Conservation (phyloP, 2,888 invertebrate genomes). For the Melolontha melolontha region DNA sequence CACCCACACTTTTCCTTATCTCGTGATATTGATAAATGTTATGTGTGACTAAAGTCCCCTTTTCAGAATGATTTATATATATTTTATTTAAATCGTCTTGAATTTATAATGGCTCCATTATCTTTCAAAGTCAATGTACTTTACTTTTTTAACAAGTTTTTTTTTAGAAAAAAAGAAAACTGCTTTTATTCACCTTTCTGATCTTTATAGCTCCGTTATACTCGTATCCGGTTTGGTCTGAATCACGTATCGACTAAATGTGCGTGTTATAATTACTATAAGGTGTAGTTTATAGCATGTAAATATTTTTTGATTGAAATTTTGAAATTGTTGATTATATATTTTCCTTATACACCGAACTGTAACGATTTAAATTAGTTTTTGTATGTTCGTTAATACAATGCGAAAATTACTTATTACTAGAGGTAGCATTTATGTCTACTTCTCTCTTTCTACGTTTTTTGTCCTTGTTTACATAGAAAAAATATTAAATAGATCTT, state of each 20-base stretch:
- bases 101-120: constrained; percentile 16
- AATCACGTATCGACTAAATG: background rate
- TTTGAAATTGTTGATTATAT: background rate
- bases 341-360: too few species aligned
- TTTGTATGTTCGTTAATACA: too few species aligned
- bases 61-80: constrained; percentile 4
- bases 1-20: constrained; percentile 32
- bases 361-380: too few species aligned
- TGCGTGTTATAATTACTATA: background rate
- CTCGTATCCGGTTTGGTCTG: background rate
- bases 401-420: too few species aligned
- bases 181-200: constrained; percentile 9
- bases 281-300: background rate
- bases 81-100: constrained; percentile 9
- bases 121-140: too few species aligned
- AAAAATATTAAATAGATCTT: too few species aligned
- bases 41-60: constrained; percentile 21
- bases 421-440: too few species aligned
- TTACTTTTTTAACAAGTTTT: too few species aligned
- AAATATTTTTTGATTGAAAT: background rate
- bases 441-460: too few species aligned
- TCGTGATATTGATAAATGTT: constrained; percentile 17
- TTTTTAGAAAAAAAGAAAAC: background rate
- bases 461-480: too few species aligned
- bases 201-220: background rate